Conservation (phyloP, 1,140 invertebrate genomes). For the Marisa cornuarietis region DNA sequence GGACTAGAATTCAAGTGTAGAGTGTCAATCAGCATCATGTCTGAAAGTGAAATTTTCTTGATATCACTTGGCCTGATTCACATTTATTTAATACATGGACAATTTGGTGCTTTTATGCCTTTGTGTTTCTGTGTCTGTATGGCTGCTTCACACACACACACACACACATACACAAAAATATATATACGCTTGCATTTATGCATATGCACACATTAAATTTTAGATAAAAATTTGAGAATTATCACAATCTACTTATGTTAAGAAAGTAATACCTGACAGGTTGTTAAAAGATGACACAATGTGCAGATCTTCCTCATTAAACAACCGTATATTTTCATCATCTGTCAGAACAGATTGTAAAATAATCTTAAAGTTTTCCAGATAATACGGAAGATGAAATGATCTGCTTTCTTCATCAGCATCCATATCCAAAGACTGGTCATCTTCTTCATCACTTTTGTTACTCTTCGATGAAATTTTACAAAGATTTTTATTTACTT, state of each 20-base stretch:
- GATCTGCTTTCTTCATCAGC: constrained; percentile 10
- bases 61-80: neutral
- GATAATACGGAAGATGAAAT: constrained; percentile 61
- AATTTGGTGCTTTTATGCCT: neutral
- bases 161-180: neutral
- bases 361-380: constrained; percentile 66
- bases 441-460: constrained; percentile 7
- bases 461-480: constrained; percentile 5
- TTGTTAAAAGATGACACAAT: constrained; percentile 57
- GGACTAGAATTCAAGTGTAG: no score
- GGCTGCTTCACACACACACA: no score
- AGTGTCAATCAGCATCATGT: no score
- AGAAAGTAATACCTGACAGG: constrained; percentile 52
- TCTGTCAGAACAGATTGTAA: constrained; percentile 63
- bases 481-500: neutral
- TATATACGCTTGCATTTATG: neutral
- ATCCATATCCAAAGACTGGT: neutral
- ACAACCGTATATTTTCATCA: constrained; percentile 60
- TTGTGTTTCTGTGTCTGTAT: neutral
- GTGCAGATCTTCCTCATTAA: constrained; percentile 64
- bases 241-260: neutral
- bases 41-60: no score
- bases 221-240: neutral
- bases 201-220: neutral
- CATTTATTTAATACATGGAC: neutral